These are phyloP conservation scores for Fistularia tabacaria DNA, from an alignment of 2,797 vertebrate genomes.

Conservation along the genomic window DNA sequence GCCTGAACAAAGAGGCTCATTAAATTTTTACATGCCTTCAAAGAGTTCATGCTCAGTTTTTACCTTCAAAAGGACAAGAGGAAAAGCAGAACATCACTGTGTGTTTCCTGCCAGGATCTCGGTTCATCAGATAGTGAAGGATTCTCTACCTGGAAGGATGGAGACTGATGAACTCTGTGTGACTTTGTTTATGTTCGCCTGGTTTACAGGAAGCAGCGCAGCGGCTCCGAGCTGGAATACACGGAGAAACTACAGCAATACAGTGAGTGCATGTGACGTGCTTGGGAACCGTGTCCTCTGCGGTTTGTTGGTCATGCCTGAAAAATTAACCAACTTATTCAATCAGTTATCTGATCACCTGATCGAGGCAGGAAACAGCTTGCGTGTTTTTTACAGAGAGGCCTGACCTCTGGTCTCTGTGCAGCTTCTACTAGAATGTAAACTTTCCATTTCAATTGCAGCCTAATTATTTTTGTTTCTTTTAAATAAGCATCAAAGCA, in stretches of 20 bases:
- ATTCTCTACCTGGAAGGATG: conserved; percentile 32
- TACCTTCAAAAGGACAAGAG: neutral
- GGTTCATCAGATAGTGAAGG: conserved; percentile 14
- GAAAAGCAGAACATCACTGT: neutral
- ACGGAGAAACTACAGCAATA: conserved; percentile 98
- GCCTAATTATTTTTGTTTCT: no score
- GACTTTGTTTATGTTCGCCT: conserved; percentile 47
- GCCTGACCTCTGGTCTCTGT: conserved; percentile 5
- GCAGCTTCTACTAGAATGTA: no score
- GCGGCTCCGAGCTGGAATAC: conserved; percentile 89
- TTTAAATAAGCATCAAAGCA: no score
- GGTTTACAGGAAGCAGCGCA: conserved; percentile 90
- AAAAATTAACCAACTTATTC: conserved; percentile 53
- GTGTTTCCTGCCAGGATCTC: conserved; percentile 6
- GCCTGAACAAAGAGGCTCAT: conserved; percentile 51
- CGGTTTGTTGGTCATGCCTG: conserved; percentile 45
- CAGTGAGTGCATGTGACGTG: conserved; percentile 78
- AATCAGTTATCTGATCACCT: conserved; percentile 63
- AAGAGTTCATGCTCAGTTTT: conserved; percentile 4
- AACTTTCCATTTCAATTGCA: no score
- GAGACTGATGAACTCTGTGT: conserved; percentile 42
- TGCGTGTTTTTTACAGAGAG: conserved; percentile 13
- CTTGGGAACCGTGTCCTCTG: conserved; percentile 15
- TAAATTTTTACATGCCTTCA: conserved; percentile 52
- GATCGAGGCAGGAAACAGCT: conserved; percentile 42